phyloP scores from a whole-genome alignment of 1,140 invertebrate genomes.

The Dinothrombium tinctorium region DNA sequence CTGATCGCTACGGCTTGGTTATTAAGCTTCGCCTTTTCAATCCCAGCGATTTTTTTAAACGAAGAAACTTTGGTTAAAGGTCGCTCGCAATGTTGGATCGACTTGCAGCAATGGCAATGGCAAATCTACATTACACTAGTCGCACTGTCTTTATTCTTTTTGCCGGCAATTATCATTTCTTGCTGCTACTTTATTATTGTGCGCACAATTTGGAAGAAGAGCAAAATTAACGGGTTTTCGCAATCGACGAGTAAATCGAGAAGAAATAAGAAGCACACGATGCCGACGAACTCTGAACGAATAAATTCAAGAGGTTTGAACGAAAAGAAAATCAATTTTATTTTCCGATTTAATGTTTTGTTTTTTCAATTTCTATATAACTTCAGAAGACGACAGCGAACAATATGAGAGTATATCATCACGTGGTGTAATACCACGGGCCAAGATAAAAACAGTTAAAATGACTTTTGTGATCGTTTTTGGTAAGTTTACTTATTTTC shows the following conservation, averaged over 20 bases:
- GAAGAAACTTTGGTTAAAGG: constrained; percentile 36
- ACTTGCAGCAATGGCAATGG: constrained; percentile 49
- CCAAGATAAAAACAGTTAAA: constrained; percentile 89
- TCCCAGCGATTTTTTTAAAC: constrained; percentile 56
- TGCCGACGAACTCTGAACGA: too few relatives aligned
- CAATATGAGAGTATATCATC: too few relatives aligned
- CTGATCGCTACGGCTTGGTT: constrained; percentile 54
- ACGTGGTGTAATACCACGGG: constrained; percentile 59
- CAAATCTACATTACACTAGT: constrained; percentile 61
- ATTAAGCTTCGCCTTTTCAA: constrained; percentile 53
- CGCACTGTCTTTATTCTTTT: constrained; percentile 52
- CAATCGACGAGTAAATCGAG: too few relatives aligned
- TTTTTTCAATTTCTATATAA: too few relatives aligned
- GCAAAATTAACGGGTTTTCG: background rate
- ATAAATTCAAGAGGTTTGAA: too few relatives aligned
- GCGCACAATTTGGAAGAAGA: constrained; percentile 49
- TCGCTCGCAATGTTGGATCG: constrained; percentile 68
- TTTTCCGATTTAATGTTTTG: too few relatives aligned
- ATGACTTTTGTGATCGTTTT: constrained; percentile 91
- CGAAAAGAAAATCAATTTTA: too few relatives aligned
- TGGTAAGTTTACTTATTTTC: constrained; percentile 33
- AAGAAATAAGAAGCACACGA: too few relatives aligned
- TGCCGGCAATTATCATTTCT: constrained; percentile 72
- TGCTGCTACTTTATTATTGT: constrained; percentile 77
- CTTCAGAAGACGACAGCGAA: too few relatives aligned